A percentile compares a stretch with the other conserved stretches of the same genome.
Conservation (phyloP, 2,888 invertebrate species). For the Cybosia mesomella region DNA sequence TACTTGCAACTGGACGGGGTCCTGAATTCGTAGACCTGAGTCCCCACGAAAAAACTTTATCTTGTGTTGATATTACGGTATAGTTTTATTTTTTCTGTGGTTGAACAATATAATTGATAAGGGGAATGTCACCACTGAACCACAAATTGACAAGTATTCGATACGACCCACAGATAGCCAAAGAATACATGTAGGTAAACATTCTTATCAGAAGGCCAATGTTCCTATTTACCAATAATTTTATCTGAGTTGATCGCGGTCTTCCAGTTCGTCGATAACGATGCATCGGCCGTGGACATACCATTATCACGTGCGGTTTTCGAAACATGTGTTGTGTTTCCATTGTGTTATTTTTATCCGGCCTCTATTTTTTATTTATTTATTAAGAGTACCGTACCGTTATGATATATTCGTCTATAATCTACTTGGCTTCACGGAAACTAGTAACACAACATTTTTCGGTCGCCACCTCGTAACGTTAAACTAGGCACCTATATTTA, state of each 20-base stretch:
- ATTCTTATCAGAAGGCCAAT: slow-evolving; percentile 37
- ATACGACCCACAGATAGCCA: slow-evolving; percentile 32
- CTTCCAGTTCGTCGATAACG: slow-evolving; percentile 35
- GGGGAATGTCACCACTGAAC: slow-evolving; percentile 23
- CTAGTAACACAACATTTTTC: slow-evolving; percentile 43
- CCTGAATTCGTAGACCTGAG: neutral
- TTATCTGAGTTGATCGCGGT: slow-evolving; percentile 59
- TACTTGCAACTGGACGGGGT: neutral
- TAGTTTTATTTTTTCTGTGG: slow-evolving; percentile 3
- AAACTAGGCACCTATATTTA: slow-evolving; percentile 15
- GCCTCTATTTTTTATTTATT: slow-evolving; percentile 42
- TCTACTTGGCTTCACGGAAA: slow-evolving; percentile 32
- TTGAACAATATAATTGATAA: slow-evolving; percentile 11
- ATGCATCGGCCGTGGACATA: slow-evolving; percentile 22
- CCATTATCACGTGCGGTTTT: slow-evolving; percentile 57
- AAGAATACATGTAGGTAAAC: slow-evolving; percentile 25
- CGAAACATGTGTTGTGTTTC: slow-evolving; percentile 48
- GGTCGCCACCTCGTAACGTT: slow-evolving; percentile 1
- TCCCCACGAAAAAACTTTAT: slow-evolving; percentile 2
- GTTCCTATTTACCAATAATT: slow-evolving; percentile 32
- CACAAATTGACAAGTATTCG: slow-evolving; percentile 31
- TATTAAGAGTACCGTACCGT: slow-evolving; percentile 44
- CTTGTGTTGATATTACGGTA: neutral
- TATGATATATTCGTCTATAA: slow-evolving; percentile 30
- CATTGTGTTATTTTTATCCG: slow-evolving; percentile 62